Evolutionary conservation across 2,888 invertebrate species (phyloP).

Genomic region (Odontocolon sp.): DNA sequence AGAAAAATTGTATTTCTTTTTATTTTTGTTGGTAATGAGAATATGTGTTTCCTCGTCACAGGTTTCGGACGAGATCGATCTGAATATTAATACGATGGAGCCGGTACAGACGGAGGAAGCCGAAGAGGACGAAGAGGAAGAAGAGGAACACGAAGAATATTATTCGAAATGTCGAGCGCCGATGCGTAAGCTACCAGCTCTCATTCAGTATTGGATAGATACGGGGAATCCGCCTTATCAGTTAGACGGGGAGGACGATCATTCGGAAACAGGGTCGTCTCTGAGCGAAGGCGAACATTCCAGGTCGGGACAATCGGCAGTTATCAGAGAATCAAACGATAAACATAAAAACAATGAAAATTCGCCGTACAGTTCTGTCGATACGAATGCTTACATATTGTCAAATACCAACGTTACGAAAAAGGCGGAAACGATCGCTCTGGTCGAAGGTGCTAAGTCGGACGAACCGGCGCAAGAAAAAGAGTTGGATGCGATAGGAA

Average conservation of each 20-base stretch:
- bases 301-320: slow-evolving; percentile 14
- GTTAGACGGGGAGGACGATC: slow-evolving; percentile 9
- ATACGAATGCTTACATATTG: slow-evolving; percentile 73
- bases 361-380: slow-evolving; percentile 67
- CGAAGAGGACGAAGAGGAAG: slow-evolving; percentile 13
- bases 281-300: slow-evolving; percentile 61
- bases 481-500: too few relatives aligned
- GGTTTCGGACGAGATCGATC: slow-evolving; percentile 60
- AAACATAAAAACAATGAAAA: slow-evolving; percentile 20
- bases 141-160: slow-evolving; percentile 22
- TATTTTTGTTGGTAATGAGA: not conserved
- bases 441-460: slow-evolving; percentile 66
- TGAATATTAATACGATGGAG: slow-evolving; percentile 57
- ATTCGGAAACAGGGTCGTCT: slow-evolving; percentile 61
- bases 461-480: too few relatives aligned
- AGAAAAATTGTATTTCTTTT: not conserved
- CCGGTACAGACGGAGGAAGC: slow-evolving; percentile 27
- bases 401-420: slow-evolving; percentile 71
- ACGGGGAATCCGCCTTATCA: slow-evolving; percentile 70
- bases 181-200: slow-evolving; percentile 63
- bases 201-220: slow-evolving; percentile 73
- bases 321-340: slow-evolving; percentile 20
- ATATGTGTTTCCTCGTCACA: slow-evolving; percentile 36
- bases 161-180: slow-evolving; percentile 50
- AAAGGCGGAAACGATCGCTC: slow-evolving; percentile 66